Evolutionary conservation across 1,140 invertebrate species (phyloP).

Genomic region (Drosophila carrolli): DNA sequence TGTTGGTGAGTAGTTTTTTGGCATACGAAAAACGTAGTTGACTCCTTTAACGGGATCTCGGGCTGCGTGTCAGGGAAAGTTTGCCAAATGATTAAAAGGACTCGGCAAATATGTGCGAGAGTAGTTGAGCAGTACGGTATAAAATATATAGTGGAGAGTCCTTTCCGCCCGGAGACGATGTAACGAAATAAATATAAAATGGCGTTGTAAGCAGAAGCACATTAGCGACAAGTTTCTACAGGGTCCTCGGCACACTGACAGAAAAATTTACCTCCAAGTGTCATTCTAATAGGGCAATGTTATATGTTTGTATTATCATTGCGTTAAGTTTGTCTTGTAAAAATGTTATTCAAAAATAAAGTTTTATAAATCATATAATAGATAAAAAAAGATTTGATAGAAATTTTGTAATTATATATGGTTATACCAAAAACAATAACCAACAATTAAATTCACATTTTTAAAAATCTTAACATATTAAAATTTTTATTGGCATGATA

Average conservation of each 20-base stretch:
- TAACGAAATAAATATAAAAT: conserved; percentile 81
- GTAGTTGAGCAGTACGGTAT: conserved; percentile 46
- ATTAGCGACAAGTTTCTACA: conserved; percentile 61
- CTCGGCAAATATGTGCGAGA: conserved; percentile 52
- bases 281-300: too few relatives aligned
- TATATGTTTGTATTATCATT: too few relatives aligned
- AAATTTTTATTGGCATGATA: too few relatives aligned
- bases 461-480: too few relatives aligned
- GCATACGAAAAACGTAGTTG: conserved; percentile 71
- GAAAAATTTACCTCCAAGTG: background rate
- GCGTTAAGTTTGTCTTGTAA: too few relatives aligned
- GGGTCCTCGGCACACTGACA: background rate
- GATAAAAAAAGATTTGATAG: too few relatives aligned
- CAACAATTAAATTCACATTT: too few relatives aligned
- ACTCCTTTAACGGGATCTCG: conserved; percentile 50
- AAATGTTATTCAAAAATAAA: too few relatives aligned
- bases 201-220: conserved; percentile 77
- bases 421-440: too few relatives aligned
- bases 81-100: conserved; percentile 83
- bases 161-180: conserved; percentile 56
- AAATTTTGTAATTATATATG: too few relatives aligned
- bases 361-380: too few relatives aligned
- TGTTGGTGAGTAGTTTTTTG: conserved; percentile 65
- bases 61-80: conserved; percentile 78
- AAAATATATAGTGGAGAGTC: conserved; percentile 41